These are phyloP conservation scores for Pherbina coryleti DNA, from an alignment of 2,888 invertebrate species.

Conservation along the genomic window DNA sequence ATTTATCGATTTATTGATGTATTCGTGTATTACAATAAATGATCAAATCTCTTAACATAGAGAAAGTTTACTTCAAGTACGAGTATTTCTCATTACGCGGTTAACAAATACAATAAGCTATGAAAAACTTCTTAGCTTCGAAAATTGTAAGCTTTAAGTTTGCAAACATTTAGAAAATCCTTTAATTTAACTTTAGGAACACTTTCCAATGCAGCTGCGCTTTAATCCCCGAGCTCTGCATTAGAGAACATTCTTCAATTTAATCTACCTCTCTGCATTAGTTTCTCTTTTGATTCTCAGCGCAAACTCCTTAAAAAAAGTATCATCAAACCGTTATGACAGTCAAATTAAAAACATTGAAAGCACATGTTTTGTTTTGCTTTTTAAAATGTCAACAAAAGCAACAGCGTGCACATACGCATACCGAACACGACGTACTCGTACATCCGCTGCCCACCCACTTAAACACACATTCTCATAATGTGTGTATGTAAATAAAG, in stretches of 20 bases:
- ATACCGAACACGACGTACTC: neutral
- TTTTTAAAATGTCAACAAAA: slow-evolving; percentile 31
- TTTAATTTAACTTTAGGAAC: neutral
- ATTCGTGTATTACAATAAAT: too few relatives aligned
- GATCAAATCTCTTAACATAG: too few relatives aligned
- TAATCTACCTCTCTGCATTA: neutral
- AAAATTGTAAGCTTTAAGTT: too few relatives aligned
- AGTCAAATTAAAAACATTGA: neutral
- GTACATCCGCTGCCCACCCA: neutral
- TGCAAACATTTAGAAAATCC: too few relatives aligned
- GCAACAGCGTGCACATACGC: slow-evolving; percentile 26
- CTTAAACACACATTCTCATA: slow-evolving; percentile 9
- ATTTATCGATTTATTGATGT: too few relatives aligned
- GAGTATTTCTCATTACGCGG: too few relatives aligned
- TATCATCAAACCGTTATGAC: neutral
- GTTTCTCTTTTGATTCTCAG: neutral
- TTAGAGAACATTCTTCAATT: neutral
- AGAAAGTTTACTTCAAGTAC: too few relatives aligned
- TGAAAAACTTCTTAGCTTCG: too few relatives aligned
- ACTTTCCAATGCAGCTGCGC: neutral
- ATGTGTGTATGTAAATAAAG: neutral
- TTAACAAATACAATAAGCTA: too few relatives aligned
- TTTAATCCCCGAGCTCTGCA: neutral
- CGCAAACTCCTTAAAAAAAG: neutral
- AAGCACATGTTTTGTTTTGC: slow-evolving; percentile 29